A percentile compares a stretch with the other conserved stretches of the same genome.
Conservation (phyloP, 2,113 vertebrate genomes). For the Grantiella picta region DNA sequence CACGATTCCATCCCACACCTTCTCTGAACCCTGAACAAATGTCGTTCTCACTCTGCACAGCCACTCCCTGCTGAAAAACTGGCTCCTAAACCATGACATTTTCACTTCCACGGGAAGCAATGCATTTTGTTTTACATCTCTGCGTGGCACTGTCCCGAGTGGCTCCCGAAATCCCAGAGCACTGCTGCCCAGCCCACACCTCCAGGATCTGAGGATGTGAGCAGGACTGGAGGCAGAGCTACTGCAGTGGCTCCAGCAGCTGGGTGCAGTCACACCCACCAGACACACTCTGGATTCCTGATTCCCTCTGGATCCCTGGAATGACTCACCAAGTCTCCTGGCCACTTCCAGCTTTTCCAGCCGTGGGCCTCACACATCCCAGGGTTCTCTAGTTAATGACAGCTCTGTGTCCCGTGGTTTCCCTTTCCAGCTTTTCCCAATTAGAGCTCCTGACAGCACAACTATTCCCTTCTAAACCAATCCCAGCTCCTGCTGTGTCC, state of each 20-base stretch:
- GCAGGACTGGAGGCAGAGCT: neutral
- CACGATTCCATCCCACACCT: fast-evolving
- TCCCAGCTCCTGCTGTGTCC: neutral
- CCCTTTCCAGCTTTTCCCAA: neutral
- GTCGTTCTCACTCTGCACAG: neutral
- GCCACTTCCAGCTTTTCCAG: neutral
- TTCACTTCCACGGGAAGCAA: neutral
- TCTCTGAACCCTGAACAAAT: neutral
- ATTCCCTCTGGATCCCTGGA: neutral
- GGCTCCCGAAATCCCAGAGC: neutral
- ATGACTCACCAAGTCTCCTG: neutral
- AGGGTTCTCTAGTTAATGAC: fast-evolving
- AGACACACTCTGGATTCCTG: neutral
- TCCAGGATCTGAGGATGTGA: neutral
- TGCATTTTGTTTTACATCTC: neutral
- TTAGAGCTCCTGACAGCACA: neutral
- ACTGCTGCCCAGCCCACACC: fast-evolving
- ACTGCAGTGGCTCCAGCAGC: neutral
- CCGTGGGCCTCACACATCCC: neutral
- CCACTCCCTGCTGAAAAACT: neutral
- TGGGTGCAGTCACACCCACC: neutral
- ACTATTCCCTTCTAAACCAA: neutral
- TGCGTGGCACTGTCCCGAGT: neutral
- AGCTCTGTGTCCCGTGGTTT: neutral
- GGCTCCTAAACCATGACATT: neutral